phyloP scores from a whole-genome alignment of 2,797 vertebrate genomes.

The Eupleurogrammus muticus region DNA sequence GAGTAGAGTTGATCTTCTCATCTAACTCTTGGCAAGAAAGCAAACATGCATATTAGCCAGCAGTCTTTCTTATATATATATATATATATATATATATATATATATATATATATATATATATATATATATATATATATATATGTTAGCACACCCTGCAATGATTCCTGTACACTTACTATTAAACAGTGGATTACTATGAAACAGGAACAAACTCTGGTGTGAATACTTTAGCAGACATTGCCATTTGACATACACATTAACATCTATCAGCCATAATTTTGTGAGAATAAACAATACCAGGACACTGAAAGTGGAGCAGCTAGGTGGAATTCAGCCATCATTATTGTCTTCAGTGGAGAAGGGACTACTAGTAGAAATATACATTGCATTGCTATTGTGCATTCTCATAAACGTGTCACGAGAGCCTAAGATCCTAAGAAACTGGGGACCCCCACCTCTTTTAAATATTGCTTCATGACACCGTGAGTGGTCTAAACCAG shows the following conservation, averaged over 20 bases:
- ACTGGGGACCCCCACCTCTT: too few species aligned
- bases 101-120: too few species aligned
- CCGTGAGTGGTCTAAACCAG: background rate
- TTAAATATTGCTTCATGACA: background rate
- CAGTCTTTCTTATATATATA: background rate
- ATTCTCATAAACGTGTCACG: background rate
- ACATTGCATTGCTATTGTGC: background rate
- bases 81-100: too few species aligned
- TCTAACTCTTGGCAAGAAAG: background rate
- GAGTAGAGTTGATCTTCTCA: background rate
- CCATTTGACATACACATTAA: background rate
- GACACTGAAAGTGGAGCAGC: background rate
- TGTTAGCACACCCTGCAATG: background rate
- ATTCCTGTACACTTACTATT: background rate
- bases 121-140: too few species aligned
- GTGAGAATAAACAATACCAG: background rate
- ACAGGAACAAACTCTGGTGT: background rate
- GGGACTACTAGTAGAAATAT: background rate
- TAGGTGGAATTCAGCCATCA: background rate
- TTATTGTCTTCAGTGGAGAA: background rate
- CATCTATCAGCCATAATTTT: background rate
- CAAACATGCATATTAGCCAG: too few species aligned
- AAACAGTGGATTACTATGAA: background rate
- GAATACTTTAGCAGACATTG: background rate
- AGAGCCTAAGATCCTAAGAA: background rate